Base-by-base conservation (phyloP, 2,113 vertebrate species). In the Oenanthe melanoleuca region DNA sequence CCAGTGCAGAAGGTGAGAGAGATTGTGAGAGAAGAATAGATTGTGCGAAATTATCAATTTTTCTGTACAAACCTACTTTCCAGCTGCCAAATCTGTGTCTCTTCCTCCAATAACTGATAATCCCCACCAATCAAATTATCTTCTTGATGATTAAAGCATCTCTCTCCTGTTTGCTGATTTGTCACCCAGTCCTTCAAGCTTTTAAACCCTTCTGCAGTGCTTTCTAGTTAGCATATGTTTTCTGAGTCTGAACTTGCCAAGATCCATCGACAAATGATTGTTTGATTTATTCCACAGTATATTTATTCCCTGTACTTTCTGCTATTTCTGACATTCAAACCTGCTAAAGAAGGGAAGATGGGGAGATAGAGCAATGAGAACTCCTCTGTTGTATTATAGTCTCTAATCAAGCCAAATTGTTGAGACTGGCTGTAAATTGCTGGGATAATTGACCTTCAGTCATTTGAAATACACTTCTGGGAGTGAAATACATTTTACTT, bases 381-480 rank as follows among this genome's bases (percentile, higher is more conserved):
- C n/a, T 91, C 45, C 17, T 13, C 53, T 80, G 37, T 93, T 64
- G 86, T 73, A 91, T 74, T 79, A 84, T 78, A 72, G 17, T 74
- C 74, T 60, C 77, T 89, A 89, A 97, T 88, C 63, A 57, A 83
- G 37, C 53, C 59, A 80, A 45, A 84, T 63, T 80, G 73, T 94
- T 85, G 86, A 95, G 74, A 73, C 86, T 82, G 79, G 52, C 67
- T 78, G 55, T 82, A 86, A 94, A 94, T 65, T 87, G 61, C 74
- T 86, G 56, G 61, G 81, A 80, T 93, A 86, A 95, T 79, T 93
- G 86, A 86, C 83, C 80, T 95, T 94, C 84, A 81, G n/a, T 90
- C 57, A 74, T 74, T 73, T 37, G 49, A 80, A 88, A 69, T 91
- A 77, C 53, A 80, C 65, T 97, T 94, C 52, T 75, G 65, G 77